Conservation (phyloP, 2,113 vertebrate genomes). For the Gobius niger region DNA sequence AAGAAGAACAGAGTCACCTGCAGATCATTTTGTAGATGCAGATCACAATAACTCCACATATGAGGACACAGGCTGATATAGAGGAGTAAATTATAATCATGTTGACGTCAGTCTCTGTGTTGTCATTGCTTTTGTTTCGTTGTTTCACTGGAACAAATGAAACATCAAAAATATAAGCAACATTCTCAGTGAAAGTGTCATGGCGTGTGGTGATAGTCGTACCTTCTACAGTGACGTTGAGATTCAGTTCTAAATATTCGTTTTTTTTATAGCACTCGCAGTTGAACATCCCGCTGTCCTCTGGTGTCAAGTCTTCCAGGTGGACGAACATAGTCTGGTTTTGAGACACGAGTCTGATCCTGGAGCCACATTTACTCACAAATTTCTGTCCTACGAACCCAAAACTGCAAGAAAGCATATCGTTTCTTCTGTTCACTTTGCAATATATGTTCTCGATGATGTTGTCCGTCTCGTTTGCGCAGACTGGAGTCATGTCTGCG, state of each 20-base stretch:
- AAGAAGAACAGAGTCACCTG: background rate
- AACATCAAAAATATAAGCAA: too few species aligned
- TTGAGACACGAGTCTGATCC: too few species aligned
- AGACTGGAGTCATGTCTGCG: background rate
- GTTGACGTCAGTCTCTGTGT: background rate
- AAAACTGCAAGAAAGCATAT: too few species aligned
- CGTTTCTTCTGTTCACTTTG: too few species aligned
- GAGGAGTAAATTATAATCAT: background rate
- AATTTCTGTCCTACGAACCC: too few species aligned
- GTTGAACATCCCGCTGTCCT: background rate
- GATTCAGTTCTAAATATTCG: rapidly evolving
- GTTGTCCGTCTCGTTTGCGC: background rate
- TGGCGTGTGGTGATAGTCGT: too few species aligned
- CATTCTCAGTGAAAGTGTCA: background rate
- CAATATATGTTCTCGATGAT: background rate
- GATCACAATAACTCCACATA: background rate
- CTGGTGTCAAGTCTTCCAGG: background rate
- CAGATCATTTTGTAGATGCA: background rate
- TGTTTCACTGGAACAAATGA: too few species aligned
- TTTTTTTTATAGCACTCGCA: rapidly evolving
- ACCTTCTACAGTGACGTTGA: conserved; percentile 21
- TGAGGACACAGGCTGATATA: background rate
- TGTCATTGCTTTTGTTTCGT: background rate
- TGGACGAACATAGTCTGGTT: conserved; percentile 22
- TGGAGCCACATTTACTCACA: background rate